Conservation (phyloP, 2,888 invertebrate genomes). For the Clivina fossor region DNA sequence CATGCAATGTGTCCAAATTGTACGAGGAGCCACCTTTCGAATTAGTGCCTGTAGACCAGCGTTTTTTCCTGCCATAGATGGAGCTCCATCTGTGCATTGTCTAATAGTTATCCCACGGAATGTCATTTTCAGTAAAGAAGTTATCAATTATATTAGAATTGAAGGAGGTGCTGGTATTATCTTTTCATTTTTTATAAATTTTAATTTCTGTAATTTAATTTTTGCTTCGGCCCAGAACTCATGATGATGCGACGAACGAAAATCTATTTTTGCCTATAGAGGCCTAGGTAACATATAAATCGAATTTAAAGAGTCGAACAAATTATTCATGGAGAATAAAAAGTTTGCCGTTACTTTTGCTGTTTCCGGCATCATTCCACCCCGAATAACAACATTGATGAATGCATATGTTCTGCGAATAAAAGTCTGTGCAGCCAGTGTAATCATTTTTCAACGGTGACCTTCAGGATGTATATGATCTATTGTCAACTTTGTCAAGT, state of each 20-base stretch:
- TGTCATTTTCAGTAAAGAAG: too few relatives aligned
- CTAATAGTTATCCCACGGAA: too few relatives aligned
- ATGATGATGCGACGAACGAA: background rate
- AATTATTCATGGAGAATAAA: constrained; percentile 10
- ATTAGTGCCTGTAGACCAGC: too few relatives aligned
- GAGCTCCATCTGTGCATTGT: too few relatives aligned
- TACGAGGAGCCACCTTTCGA: too few relatives aligned
- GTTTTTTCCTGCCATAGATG: too few relatives aligned
- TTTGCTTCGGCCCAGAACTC: constrained; percentile 3
- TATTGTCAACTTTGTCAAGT: constrained; percentile 9
- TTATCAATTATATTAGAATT: too few relatives aligned
- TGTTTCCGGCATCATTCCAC: too few relatives aligned
- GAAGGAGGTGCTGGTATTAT: too few relatives aligned
- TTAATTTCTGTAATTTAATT: constrained; percentile 1
- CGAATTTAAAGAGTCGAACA: constrained; percentile 13
- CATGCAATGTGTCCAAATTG: too few relatives aligned
- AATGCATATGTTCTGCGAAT: background rate
- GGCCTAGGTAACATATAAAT: background rate
- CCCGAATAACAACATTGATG: too few relatives aligned
- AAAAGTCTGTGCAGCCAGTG: background rate
- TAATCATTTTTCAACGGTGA: background rate
- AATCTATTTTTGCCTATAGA: background rate
- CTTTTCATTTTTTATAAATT: constrained; percentile 3
- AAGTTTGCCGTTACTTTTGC: background rate
- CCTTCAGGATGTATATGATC: constrained; percentile 5